phyloP scores from a whole-genome alignment of 92 coral and sea anemone species.

The Porites lobata region DNA sequence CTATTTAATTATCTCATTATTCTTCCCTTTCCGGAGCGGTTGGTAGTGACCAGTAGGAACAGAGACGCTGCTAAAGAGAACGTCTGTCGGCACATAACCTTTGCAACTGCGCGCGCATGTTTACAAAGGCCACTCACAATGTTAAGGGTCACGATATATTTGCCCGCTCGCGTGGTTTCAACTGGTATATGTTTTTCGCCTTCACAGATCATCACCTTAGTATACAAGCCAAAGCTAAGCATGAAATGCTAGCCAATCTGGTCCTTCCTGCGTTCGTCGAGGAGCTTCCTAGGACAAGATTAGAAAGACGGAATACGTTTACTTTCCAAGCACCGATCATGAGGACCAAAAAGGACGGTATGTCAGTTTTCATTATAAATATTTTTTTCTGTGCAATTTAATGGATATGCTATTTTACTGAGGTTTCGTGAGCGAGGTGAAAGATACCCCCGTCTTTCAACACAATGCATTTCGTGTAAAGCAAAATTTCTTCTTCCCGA shows the following conservation, averaged over 20 bases:
- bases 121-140: background rate
- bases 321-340: constrained; percentile 79
- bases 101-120: constrained; percentile 38
- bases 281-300: constrained; percentile 48
- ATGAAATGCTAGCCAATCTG: constrained; percentile 96
- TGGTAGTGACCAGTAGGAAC: background rate
- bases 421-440: background rate
- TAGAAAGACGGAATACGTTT: constrained; percentile 87
- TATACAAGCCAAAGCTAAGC: constrained; percentile 91
- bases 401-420: too few relatives aligned
- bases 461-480: too few relatives aligned
- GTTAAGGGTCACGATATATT: constrained; percentile 13
- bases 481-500: too few relatives aligned
- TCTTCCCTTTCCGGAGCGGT: background rate
- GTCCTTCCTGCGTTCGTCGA: constrained; percentile 88
- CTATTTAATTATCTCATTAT: background rate
- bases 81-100: background rate
- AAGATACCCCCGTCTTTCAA: too few relatives aligned
- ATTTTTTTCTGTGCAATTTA: background rate
- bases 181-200: constrained; percentile 15
- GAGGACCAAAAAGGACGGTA: constrained; percentile 93
- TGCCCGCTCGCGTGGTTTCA: constrained; percentile 4
- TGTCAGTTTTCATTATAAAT: background rate
- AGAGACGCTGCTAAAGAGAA: background rate
- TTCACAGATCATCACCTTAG: constrained; percentile 82